Base-by-base conservation (phyloP, 2,888 invertebrate genomes). In the Microctonus hyperodae region DNA sequence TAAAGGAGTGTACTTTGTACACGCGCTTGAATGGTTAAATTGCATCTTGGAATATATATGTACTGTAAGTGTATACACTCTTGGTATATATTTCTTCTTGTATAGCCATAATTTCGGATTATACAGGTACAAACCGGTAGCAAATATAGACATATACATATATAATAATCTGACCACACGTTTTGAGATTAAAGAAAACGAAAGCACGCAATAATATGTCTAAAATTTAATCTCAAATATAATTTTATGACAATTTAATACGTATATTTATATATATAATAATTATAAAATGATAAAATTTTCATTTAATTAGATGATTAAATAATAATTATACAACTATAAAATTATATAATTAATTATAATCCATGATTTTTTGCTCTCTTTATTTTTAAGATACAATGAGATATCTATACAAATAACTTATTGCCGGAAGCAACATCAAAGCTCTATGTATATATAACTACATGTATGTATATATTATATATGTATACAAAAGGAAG, bases 371-470 rank as follows among this genome's bases (percentile, higher is more conserved):
- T 10, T 44, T n/a, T 44, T 44, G 4, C n/a, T 40, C 4, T 40
- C n/a, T 40, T 13, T 40, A 3, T n/a, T n/a, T 44, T 16, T 20
- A 20, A 3, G 7, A 44, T 7, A 44, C 44, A 44, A 44, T 44
- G 44, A 16, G 20, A 44, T 16, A 44, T 44, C 16, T 44, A 16
- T 44, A 6, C 1, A 44, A 44, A 44, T 44, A 44, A 44, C 44
- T 44, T 44, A 44, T 44, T 44, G 44, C 16, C 44, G 44, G 44
- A 44, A 44, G 44, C 44, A 44, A n/a, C n/a, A 44, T 44, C 44
- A 44, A n/a, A 44, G 20, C 16, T 7, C 16, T 44, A 44, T 37
- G n/a, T 37, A 37, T 28, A 28, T 28, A n/a, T n/a, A n/a, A n/a
- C n/a, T n/a, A n/a, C n/a, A n/a, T n/a, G n/a, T n/a, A n/a, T n/a